These are phyloP conservation scores for Zeuzera pyrina DNA, from an alignment of 2,888 invertebrate species.

Conservation along the genomic window DNA sequence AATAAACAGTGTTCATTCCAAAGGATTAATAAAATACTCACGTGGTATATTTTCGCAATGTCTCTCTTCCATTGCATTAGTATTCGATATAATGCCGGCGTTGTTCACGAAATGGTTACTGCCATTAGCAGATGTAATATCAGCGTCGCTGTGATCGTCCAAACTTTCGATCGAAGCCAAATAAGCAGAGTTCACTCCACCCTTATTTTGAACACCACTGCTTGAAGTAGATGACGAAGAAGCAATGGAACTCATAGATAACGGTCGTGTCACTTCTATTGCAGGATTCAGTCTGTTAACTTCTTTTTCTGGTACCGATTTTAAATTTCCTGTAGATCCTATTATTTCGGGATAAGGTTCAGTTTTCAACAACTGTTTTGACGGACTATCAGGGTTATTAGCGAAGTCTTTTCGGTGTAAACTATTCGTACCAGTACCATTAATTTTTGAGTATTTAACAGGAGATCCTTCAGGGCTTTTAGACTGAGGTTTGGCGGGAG, in stretches of 20 bases:
- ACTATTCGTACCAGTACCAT: conserved; percentile 38
- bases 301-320: conserved; percentile 51
- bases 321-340: conserved; percentile 61
- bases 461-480: conserved; percentile 38
- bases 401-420: conserved; percentile 53
- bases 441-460: conserved; percentile 37
- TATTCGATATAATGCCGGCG: conserved; percentile 41
- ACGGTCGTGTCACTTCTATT: conserved; percentile 75
- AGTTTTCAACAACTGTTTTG: conserved; percentile 44
- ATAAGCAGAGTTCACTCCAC: conserved; percentile 81
- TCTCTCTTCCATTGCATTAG: conserved; percentile 43
- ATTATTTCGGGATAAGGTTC: conserved; percentile 50
- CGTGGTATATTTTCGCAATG: conserved; percentile 41
- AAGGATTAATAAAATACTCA: conserved; percentile 27
- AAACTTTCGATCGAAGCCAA: conserved; percentile 91
- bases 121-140: conserved; percentile 65
- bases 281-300: conserved; percentile 67
- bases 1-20: neutral
- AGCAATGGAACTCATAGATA: conserved; percentile 84
- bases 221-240: conserved; percentile 79
- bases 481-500: conserved; percentile 41
- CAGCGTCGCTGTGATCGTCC: conserved; percentile 85
- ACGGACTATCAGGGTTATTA: conserved; percentile 31
- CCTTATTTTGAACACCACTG: conserved; percentile 76
- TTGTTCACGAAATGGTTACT: conserved; percentile 59